These are phyloP conservation scores for Chromoteleia sp. DNA, from an alignment of 2,888 invertebrate species.

Conservation along the genomic window DNA sequence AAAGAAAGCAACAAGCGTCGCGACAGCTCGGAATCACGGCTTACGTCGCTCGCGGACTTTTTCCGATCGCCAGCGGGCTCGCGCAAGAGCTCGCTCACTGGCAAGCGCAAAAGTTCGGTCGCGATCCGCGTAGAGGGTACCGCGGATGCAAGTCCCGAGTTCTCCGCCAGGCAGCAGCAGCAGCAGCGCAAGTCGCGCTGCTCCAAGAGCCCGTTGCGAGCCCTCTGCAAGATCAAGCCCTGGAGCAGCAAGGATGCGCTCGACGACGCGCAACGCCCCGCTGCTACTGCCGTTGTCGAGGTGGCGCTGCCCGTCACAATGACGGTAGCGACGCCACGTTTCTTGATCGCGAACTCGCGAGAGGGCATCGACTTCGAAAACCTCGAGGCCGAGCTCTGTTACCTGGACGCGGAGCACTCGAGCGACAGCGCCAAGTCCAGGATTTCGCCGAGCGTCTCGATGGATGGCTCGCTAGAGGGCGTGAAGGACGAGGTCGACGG, in stretches of 20 bases:
- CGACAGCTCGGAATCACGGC: conserved; percentile 82
- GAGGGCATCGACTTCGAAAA: conserved; percentile 83
- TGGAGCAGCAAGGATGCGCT: conserved; percentile 82
- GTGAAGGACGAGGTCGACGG: conserved; percentile 42
- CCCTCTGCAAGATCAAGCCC: conserved; percentile 79
- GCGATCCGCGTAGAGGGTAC: conserved; percentile 78
- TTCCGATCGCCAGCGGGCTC: conserved; percentile 83
- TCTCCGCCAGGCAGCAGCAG: conserved; percentile 73
- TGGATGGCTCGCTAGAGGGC: conserved; percentile 43
- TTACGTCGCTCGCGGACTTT: conserved; percentile 81
- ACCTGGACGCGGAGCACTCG: conserved; percentile 80
- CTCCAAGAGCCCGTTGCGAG: conserved; percentile 82
- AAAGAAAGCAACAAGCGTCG: conserved; percentile 80
- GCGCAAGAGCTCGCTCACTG: conserved; percentile 80
- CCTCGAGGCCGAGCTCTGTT: conserved; percentile 80
- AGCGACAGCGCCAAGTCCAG: conserved; percentile 78
- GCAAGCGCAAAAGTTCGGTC: conserved; percentile 76
- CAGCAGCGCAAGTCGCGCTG: conserved; percentile 79
- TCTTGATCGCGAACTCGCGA: conserved; percentile 81
- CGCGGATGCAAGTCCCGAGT: conserved; percentile 78
- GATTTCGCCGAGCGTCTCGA: conserved; percentile 20
- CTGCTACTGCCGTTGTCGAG: conserved; percentile 4
- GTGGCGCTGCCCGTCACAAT: conserved; percentile 24
- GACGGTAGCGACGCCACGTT: conserved; percentile 76
- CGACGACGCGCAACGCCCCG: conserved; percentile 74